A percentile compares a stretch with the other conserved stretches of the same genome.
Evolutionary conservation across 2,113 vertebrate species (phyloP).

Genomic region (Coryphaenoides rupestris): DNA sequence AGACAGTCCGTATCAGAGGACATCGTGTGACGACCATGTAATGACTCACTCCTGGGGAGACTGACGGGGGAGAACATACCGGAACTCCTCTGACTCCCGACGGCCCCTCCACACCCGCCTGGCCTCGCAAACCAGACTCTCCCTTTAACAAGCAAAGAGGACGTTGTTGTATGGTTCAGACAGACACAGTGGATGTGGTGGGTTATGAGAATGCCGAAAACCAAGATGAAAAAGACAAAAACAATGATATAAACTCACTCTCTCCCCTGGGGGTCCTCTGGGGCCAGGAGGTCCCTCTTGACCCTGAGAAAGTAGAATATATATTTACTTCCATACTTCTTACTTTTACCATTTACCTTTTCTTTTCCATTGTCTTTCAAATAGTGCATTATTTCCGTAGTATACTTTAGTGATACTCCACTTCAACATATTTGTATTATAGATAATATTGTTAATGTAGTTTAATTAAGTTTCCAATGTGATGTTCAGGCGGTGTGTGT

Average conservation of each 20-base stretch:
- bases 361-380: neutral
- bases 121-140: slow-evolving; percentile 63
- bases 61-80: slow-evolving; percentile 42
- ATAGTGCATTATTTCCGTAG: slow-evolving; percentile 12
- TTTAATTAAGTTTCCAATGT: too few relatives aligned
- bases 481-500: too few relatives aligned
- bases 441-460: too few relatives aligned
- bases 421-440: too few relatives aligned
- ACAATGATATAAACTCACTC: slow-evolving; percentile 53
- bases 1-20: too few relatives aligned
- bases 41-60: neutral
- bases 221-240: neutral
- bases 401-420: neutral
- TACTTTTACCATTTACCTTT: too few relatives aligned
- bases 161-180: neutral
- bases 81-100: slow-evolving; percentile 68
- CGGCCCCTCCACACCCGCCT: slow-evolving; percentile 55
- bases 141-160: slow-evolving; percentile 54
- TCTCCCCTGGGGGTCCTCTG: slow-evolving; percentile 70
- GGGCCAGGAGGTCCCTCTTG: slow-evolving; percentile 73
- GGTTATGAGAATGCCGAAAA: neutral
- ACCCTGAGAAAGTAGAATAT: slow-evolving; percentile 64
- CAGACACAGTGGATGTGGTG: neutral
- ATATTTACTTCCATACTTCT: too few relatives aligned
- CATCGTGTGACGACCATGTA: neutral